Percentiles rank a stretch among this genome's conserved stretches.
Conservation (phyloP, 2,888 invertebrate genomes). For the Napeogenes sylphis region DNA sequence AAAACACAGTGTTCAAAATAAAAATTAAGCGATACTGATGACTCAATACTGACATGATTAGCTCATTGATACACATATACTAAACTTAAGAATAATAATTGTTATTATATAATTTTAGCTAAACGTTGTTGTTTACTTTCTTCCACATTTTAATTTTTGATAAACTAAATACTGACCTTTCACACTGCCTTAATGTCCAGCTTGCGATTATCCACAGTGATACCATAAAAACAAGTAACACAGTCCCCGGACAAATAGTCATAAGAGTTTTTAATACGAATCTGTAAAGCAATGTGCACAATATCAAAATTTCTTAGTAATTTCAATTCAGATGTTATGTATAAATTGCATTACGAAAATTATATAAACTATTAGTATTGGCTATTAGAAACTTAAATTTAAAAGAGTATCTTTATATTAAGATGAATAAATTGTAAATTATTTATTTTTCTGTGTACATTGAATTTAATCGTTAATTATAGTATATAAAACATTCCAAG, state of each 20-base stretch:
- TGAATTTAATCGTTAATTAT: neutral
- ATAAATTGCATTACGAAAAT: neutral
- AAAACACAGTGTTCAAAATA: conserved; percentile 45
- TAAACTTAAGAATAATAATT: conserved; percentile 29
- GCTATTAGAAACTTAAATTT: too few species aligned
- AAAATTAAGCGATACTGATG: conserved; percentile 55
- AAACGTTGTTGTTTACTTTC: conserved; percentile 11
- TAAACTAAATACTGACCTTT: conserved; percentile 84
- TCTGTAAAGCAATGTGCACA: conserved; percentile 54
- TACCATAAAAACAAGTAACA: conserved; percentile 99
- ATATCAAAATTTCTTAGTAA: neutral
- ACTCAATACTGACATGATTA: conserved; percentile 37
- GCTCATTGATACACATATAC: conserved; percentile 34
- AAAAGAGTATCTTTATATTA: too few species aligned
- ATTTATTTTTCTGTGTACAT: too few species aligned
- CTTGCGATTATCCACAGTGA: conserved; percentile 99
- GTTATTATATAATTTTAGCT: conserved; percentile 8
- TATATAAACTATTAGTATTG: too few species aligned
- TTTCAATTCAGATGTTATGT: neutral
- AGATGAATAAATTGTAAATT: too few species aligned
- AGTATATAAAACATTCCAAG: neutral
- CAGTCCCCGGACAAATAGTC: conserved; percentile 99
- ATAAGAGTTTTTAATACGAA: conserved; percentile 98
- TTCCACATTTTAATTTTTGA: conserved; percentile 15
- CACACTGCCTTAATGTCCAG: conserved; percentile 99